Conservation (phyloP, 2,113 vertebrate genomes). For the Sisor rabdophorus region DNA sequence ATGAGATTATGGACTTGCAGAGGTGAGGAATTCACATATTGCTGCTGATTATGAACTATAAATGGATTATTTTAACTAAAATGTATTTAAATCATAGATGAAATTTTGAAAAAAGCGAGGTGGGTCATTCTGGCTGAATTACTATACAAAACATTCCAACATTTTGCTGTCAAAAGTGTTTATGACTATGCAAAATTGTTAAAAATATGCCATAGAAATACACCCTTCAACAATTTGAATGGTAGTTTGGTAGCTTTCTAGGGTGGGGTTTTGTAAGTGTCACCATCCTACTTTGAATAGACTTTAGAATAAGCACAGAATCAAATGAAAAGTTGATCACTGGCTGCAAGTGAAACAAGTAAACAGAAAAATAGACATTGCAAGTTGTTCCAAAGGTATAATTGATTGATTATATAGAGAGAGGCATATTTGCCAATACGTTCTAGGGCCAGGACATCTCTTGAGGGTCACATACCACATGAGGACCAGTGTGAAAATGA, state of each 20-base stretch:
- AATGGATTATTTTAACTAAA: not conserved
- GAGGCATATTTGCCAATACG: not conserved
- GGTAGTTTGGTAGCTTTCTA: not conserved
- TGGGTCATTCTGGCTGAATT: not conserved
- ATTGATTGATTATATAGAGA: not conserved
- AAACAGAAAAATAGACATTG: not conserved
- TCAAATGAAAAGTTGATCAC: not conserved
- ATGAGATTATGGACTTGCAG: slow-evolving; percentile 95
- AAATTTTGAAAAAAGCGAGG: not conserved
- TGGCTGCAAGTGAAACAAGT: not conserved
- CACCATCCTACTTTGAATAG: slow-evolving; percentile 23
- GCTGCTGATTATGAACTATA: not conserved
- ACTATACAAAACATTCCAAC: not conserved
- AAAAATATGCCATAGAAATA: not conserved
- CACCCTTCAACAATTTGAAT: not conserved
- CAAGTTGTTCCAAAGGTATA: not conserved
- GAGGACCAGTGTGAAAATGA: not conserved
- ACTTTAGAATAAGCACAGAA: not conserved
- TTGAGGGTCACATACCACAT: slow-evolving; percentile 26
- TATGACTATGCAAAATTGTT: not conserved
- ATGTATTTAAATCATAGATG: not conserved
- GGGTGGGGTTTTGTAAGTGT: slow-evolving; percentile 9
- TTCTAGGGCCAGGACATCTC: slow-evolving; percentile 28
- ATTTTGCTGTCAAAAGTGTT: not conserved
- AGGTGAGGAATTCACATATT: slow-evolving; percentile 69